phyloP scores from a whole-genome alignment of 2,888 invertebrate genomes.

The Acronicta alni region DNA sequence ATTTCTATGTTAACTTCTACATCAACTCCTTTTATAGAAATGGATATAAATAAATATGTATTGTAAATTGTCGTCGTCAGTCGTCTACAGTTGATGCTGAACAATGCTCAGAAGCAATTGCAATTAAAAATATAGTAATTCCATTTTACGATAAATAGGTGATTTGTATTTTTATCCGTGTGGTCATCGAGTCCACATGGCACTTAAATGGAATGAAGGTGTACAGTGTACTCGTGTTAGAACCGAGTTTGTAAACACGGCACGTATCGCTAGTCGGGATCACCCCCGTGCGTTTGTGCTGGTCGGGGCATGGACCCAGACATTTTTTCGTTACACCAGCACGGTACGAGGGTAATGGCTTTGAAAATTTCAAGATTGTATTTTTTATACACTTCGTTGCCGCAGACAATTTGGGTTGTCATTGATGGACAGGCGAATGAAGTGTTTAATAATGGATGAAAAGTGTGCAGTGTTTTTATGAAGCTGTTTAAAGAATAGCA shows the following conservation, averaged over 20 bases:
- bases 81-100: background rate
- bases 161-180: slow-evolving; percentile 47
- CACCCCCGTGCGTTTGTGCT: slow-evolving; percentile 63
- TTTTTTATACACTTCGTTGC: slow-evolving; percentile 60
- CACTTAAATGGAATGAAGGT: slow-evolving; percentile 58
- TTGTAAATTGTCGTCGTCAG: too few relatives aligned
- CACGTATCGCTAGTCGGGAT: slow-evolving; percentile 71
- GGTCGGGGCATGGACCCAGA: slow-evolving; percentile 55
- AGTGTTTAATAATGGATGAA: slow-evolving; percentile 32
- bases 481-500: background rate
- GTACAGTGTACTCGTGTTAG: slow-evolving; percentile 52
- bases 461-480: background rate
- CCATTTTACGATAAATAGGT: slow-evolving; percentile 34
- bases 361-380: slow-evolving; percentile 70
- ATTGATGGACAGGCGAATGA: slow-evolving; percentile 42
- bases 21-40: slow-evolving; percentile 6
- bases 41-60: background rate
- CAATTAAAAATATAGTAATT: slow-evolving; percentile 24
- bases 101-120: background rate
- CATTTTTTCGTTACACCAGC: slow-evolving; percentile 63
- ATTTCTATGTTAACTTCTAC: slow-evolving; percentile 1
- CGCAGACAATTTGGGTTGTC: slow-evolving; percentile 50
- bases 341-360: slow-evolving; percentile 68
- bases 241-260: slow-evolving; percentile 68
- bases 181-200: slow-evolving; percentile 50